Conservation (phyloP, 2,113 vertebrate species). For the Caranx ignobilis region DNA sequence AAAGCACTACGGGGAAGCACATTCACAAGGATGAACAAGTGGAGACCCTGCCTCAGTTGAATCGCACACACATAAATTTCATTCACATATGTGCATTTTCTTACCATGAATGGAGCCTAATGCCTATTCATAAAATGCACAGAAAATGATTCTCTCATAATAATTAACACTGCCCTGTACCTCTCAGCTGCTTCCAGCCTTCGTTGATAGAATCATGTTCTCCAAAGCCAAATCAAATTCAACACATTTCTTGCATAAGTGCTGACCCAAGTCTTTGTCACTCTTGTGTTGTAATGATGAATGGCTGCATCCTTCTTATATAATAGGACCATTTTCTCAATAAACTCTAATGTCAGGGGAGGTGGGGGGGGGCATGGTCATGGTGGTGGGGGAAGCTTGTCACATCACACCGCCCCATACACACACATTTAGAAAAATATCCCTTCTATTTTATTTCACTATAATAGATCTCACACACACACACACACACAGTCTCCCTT, state of each 20-base stretch:
- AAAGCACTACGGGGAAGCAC: slow-evolving; percentile 64
- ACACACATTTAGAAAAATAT: slow-evolving; percentile 6
- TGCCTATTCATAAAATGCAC: slow-evolving; percentile 67
- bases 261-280: slow-evolving; percentile 51
- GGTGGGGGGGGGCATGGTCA: not conserved
- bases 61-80: slow-evolving; percentile 42
- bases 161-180: not conserved
- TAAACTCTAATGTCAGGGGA: slow-evolving; percentile 50
- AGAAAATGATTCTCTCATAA: not conserved
- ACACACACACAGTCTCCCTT: slow-evolving; percentile 40
- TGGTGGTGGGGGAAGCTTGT: not conserved
- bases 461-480: slow-evolving; percentile 44
- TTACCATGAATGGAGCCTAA: slow-evolving; percentile 62
- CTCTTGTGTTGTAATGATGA: slow-evolving; percentile 38
- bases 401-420: not conserved
- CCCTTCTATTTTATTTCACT: slow-evolving; percentile 43
- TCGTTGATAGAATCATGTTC: not conserved
- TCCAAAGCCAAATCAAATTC: not conserved
- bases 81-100: slow-evolving; percentile 65
- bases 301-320: slow-evolving; percentile 66
- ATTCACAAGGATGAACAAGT: slow-evolving; percentile 71
- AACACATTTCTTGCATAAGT: slow-evolving; percentile 30
- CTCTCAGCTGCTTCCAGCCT: not conserved
- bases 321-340: slow-evolving; percentile 66
- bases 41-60: slow-evolving; percentile 49